phyloP scores from a whole-genome alignment of 1,140 invertebrate species.

The Drosophila tsacasi region DNA sequence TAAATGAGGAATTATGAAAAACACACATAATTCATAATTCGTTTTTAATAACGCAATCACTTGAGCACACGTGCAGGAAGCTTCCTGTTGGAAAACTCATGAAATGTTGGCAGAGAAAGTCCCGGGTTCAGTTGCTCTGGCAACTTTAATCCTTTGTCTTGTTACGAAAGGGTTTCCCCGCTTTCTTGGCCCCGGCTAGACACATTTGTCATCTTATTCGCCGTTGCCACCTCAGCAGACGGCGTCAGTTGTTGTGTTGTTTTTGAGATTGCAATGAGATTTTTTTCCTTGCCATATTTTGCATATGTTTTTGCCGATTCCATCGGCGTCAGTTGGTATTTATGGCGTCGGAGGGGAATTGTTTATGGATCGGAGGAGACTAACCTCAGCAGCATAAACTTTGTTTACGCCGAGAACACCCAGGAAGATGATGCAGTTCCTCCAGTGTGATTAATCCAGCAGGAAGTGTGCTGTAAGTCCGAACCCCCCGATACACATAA shows the following conservation, averaged over 20 bases:
- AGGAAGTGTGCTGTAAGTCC: slow-evolving; percentile 24
- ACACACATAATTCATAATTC: slow-evolving; percentile 80
- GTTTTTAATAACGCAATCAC: slow-evolving; percentile 73
- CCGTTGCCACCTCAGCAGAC: slow-evolving; percentile 38
- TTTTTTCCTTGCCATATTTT: slow-evolving; percentile 35
- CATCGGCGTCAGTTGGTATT: slow-evolving; percentile 56
- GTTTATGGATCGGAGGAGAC: slow-evolving; percentile 33
- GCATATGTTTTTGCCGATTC: slow-evolving; percentile 48
- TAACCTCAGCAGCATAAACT: slow-evolving; percentile 53
- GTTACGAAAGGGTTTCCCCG: slow-evolving; percentile 15
- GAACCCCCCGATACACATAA: slow-evolving; percentile 31
- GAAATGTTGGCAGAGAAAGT: slow-evolving; percentile 5
- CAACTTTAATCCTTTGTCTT: slow-evolving; percentile 56
- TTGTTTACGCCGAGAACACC: slow-evolving; percentile 40
- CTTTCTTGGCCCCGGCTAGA: slow-evolving; percentile 54
- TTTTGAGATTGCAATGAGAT: slow-evolving; percentile 35
- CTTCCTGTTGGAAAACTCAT: slow-evolving; percentile 16
- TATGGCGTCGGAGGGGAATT: slow-evolving; percentile 50
- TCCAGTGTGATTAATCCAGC: slow-evolving; percentile 17
- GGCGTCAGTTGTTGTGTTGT: slow-evolving; percentile 42
- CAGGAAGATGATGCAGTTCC: slow-evolving; percentile 23
- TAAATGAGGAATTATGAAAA: slow-evolving; percentile 62
- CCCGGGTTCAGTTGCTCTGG: slow-evolving; percentile 23
- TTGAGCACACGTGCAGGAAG: slow-evolving; percentile 42
- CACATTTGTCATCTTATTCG: slow-evolving; percentile 73